phyloP scores from a whole-genome alignment of 1,140 invertebrate genomes.

The Drosophila nebulosa region DNA sequence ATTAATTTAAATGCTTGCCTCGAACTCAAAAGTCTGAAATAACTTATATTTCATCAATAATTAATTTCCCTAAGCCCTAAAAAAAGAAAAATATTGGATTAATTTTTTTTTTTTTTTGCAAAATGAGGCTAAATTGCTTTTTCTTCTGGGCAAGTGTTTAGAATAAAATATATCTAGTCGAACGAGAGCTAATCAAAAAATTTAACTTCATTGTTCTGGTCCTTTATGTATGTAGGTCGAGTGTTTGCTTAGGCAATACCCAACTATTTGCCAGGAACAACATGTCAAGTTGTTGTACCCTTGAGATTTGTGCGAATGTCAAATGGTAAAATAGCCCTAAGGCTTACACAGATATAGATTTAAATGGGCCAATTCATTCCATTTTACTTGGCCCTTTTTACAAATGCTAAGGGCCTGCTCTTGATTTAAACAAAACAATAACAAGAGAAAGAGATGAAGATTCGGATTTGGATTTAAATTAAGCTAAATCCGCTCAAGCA shows the following conservation, averaged over 20 bases:
- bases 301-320: constrained; percentile 34
- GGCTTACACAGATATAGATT: constrained; percentile 35
- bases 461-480: constrained; percentile 79
- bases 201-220: neutral
- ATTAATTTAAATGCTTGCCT: too few relatives aligned
- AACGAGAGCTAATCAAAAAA: neutral
- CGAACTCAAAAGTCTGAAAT: too few relatives aligned
- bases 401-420: constrained; percentile 14
- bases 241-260: constrained; percentile 34
- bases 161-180: neutral
- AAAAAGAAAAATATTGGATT: too few relatives aligned
- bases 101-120: too few relatives aligned
- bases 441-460: constrained; percentile 36
- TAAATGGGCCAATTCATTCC: constrained; percentile 41
- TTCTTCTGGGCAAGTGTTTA: neutral
- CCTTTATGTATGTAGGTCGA: neutral
- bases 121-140: too few relatives aligned
- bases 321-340: constrained; percentile 32
- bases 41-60: too few relatives aligned
- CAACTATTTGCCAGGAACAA: constrained; percentile 18
- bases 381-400: constrained; percentile 14
- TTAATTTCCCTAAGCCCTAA: too few relatives aligned
- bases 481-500: constrained; percentile 75
- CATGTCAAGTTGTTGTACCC: constrained; percentile 40
- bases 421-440: constrained; percentile 52